A percentile compares a stretch with the other conserved stretches of the same genome.
Conservation (phyloP, 2,797 vertebrate species). For the Eremophila alpestris region DNA sequence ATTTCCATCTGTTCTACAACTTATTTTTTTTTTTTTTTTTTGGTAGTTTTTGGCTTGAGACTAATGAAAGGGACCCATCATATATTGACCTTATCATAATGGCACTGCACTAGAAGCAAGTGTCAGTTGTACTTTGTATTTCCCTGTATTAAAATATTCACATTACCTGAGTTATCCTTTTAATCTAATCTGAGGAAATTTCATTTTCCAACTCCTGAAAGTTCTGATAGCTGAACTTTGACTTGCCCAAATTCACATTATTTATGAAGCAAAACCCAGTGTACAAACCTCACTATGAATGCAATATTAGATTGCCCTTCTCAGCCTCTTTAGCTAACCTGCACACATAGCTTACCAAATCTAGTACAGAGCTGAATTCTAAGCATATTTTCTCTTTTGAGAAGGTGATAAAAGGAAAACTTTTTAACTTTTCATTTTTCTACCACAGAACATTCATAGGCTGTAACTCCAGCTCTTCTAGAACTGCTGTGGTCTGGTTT, state of each 20-base stretch:
- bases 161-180: not conserved
- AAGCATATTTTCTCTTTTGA: not conserved
- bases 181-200: not conserved
- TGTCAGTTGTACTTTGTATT: not conserved
- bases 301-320: not conserved
- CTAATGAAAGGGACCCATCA: not conserved
- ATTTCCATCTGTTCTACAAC: not conserved
- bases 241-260: not conserved
- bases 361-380: not conserved
- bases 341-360: not conserved
- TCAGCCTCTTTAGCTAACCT: not conserved
- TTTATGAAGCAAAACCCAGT: not conserved
- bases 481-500: not conserved
- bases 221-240: not conserved
- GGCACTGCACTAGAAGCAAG: not conserved
- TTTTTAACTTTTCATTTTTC: not conserved
- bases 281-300: not conserved
- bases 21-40: not conserved
- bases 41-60: not conserved
- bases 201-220: not conserved
- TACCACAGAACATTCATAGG: not conserved
- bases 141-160: not conserved
- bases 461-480: not conserved
- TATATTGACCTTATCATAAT: not conserved
- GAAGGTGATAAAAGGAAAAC: not conserved